Conservation (phyloP, 1,140 invertebrate species). For the Sinella curviseta region DNA sequence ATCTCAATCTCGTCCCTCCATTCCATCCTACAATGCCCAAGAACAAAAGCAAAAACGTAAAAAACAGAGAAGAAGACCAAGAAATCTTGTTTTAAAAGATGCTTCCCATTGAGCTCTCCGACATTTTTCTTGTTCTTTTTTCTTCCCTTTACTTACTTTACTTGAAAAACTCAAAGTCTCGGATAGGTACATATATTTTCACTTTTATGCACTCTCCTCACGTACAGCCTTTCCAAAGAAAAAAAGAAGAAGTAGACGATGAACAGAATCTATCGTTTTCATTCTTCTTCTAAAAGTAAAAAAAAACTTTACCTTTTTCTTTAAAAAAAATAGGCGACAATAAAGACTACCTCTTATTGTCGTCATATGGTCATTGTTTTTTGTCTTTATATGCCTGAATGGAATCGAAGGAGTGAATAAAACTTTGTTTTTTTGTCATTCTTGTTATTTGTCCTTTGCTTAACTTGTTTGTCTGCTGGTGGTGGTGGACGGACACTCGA, state of each 20-base stretch:
- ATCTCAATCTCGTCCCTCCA: conserved; percentile 1
- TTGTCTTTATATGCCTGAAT: background rate
- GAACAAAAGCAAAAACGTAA: background rate
- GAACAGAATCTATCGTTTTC: conserved; percentile 3
- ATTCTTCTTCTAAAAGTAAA: conserved; percentile 1
- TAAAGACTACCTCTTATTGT: background rate
- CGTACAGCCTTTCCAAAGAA: background rate
- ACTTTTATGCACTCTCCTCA: conserved; percentile 13
- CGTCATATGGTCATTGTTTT: conserved; percentile 1
- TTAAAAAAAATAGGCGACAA: background rate
- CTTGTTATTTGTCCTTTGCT: background rate
- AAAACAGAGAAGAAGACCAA: background rate
- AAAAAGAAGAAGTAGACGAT: background rate
- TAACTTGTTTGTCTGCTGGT: background rate
- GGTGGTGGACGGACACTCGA: too few relatives aligned
- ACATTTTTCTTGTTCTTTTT: conserved; percentile 16
- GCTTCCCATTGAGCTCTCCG: conserved; percentile 14
- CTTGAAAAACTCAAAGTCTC: too few relatives aligned
- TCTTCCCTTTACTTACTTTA: too few relatives aligned
- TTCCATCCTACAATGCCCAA: background rate
- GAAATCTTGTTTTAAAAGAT: conserved; percentile 20
- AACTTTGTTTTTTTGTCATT: background rate
- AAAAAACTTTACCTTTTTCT: background rate
- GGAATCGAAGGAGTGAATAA: background rate
- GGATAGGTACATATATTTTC: too few relatives aligned